Percentiles rank a stretch among this genome's conserved stretches.
Evolutionary conservation across 2,113 vertebrate genomes (phyloP).

Genomic region (Sceloporus tristichus): DNA sequence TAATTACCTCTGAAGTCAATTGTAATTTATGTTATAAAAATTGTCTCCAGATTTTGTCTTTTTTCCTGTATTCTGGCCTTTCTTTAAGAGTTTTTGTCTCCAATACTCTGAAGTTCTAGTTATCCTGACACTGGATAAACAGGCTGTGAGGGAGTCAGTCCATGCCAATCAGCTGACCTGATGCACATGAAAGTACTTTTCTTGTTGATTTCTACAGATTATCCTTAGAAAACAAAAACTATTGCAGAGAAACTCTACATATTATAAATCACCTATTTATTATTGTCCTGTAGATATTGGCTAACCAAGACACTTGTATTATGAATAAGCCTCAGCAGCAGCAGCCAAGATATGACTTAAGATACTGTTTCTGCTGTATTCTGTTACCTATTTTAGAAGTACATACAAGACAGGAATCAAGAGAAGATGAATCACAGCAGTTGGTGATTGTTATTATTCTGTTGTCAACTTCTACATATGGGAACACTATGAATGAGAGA

Average conservation of each 20-base stretch:
- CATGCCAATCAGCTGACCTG: neutral
- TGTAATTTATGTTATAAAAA: conserved; percentile 35
- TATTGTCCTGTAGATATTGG: too few relatives aligned
- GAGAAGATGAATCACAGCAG: neutral
- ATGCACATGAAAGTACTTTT: neutral
- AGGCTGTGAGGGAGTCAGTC: neutral
- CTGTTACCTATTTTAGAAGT: neutral
- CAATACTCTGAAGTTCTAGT: neutral
- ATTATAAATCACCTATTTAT: neutral
- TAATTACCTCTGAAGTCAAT: conserved; percentile 33
- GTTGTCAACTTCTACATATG: too few relatives aligned
- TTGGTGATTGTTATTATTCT: neutral
- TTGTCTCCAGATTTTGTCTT: conserved; percentile 18
- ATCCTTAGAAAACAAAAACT: neutral
- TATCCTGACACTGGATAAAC: neutral
- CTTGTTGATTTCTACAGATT: neutral
- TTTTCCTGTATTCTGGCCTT: neutral
- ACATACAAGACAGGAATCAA: neutral
- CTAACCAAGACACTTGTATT: neutral
- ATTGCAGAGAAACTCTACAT: neutral
- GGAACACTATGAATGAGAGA: too few relatives aligned
- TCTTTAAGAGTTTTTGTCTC: neutral
- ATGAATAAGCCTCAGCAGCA: neutral
- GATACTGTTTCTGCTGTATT: neutral
- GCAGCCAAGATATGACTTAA: neutral